Evolutionary conservation across 2,797 vertebrate genomes (phyloP).

Genomic region (Acanthis flammea): DNA sequence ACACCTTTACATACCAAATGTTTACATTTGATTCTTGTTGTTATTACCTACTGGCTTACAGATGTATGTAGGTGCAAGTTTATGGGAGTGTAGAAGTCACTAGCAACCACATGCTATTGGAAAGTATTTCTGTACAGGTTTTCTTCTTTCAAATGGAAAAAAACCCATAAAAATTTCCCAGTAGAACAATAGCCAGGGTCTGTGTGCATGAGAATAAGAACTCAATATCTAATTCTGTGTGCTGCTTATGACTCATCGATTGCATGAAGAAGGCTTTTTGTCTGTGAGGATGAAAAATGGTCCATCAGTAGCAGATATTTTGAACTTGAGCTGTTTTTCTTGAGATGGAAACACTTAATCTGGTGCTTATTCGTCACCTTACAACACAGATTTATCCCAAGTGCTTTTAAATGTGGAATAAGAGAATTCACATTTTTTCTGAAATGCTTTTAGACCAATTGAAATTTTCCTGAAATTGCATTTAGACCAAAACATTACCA

Average conservation of each 20-base stretch:
- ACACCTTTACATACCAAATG: accelerated
- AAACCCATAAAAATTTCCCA: neutral
- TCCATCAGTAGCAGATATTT: neutral
- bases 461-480: neutral
- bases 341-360: neutral
- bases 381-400: neutral
- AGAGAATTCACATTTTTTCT: neutral
- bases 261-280: neutral
- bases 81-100: neutral
- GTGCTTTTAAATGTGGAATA: neutral
- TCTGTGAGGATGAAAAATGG: neutral
- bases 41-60: neutral
- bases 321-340: neutral
- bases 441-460: neutral
- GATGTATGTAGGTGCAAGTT: neutral
- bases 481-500: neutral
- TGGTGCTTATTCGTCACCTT: neutral
- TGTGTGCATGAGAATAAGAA: neutral
- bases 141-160: neutral
- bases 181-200: neutral
- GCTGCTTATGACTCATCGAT: neutral
- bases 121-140: neutral
- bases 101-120: neutral
- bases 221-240: neutral
- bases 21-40: neutral